These are phyloP conservation scores for Electrona antarctica DNA, from an alignment of 2,113 vertebrate species.

Conservation along the genomic window DNA sequence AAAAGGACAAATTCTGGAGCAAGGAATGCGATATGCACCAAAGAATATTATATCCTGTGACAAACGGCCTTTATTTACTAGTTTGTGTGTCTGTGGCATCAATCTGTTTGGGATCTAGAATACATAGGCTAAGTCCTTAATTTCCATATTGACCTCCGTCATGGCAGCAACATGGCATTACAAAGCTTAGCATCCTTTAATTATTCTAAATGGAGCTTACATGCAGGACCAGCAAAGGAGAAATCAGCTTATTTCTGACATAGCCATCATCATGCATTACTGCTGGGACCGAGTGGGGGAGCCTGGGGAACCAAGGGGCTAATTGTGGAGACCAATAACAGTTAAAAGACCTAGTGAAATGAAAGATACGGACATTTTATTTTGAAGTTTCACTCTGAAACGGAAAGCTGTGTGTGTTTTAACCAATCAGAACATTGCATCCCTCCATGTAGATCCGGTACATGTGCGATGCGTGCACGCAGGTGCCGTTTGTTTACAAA, in stretches of 20 bases:
- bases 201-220: conserved; percentile 80
- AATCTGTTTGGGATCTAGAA: conserved; percentile 24
- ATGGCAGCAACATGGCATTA: conserved; percentile 59
- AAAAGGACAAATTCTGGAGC: not conserved
- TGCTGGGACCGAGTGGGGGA: conserved; percentile 18
- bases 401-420: too few species aligned
- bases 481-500: too few species aligned
- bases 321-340: conserved; percentile 62
- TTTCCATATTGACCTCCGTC: conserved; percentile 61
- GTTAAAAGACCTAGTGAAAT: conserved; percentile 31
- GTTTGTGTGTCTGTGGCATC: conserved; percentile 2
- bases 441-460: too few species aligned
- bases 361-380: too few species aligned
- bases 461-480: too few species aligned
- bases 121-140: conserved; percentile 30
- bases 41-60: not conserved
- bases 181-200: conserved; percentile 77
- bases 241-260: conserved; percentile 76
- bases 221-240: conserved; percentile 61
- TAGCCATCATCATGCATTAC: conserved; percentile 56
- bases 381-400: too few species aligned
- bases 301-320: conserved; percentile 45
- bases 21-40: not conserved
- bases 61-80: not conserved
- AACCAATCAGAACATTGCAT: too few species aligned